Evolutionary conservation across 92 coral and sea anemone genomes (phyloP), one percentile per base, ranked within the genome.

Genomic region (Epizoanthus ramosus): DNA sequence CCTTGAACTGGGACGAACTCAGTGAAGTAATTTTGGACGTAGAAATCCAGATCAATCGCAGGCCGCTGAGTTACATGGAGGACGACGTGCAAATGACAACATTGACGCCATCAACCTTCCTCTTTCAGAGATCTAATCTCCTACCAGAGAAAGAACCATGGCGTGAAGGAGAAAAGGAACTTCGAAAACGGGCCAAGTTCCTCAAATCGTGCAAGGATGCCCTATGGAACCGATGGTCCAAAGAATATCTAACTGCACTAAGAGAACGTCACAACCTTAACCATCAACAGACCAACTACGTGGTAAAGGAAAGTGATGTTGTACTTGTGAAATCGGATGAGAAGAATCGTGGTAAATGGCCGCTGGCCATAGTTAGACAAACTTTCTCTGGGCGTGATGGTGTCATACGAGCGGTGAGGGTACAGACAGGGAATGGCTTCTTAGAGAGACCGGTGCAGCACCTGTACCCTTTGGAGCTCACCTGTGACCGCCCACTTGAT

Each of bases 331-430:
- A 59, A 50, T 58, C 83, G 4, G 86, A 89, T 43, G 67, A 9
- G 54, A 81, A 70, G 50, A 89, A 89, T 73, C 79, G 84, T 17
- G 89, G 89, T 7, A 72, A 72, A 31, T 88, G 89, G 92, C 86
- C 83, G 18, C 57, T 88, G 25, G 91, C 69, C 14, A n/a, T 79
- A 21, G 91, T 88, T 79, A 58, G 37, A 79, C 80, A n/a, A n/a
- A n/a, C n/a, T n/a, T n/a, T n/a, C n/a, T n/a, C n/a, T n/a, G 85
- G 89, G 35, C 72, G 85, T 57, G 89, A 86, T 61, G 89, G 85
- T 24, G 47, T 39, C 56, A 71, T 59, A 72, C 84, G 80, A 12
- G 85, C 79, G 25, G 89, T 71, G 12, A 71, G 63, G 37, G 74
- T 86, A 73, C 45, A 73, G 23, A 71, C 85, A 35, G 50, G 85